phyloP scores from a whole-genome alignment of 2,797 vertebrate species.

The Astyanax mexicanus region DNA sequence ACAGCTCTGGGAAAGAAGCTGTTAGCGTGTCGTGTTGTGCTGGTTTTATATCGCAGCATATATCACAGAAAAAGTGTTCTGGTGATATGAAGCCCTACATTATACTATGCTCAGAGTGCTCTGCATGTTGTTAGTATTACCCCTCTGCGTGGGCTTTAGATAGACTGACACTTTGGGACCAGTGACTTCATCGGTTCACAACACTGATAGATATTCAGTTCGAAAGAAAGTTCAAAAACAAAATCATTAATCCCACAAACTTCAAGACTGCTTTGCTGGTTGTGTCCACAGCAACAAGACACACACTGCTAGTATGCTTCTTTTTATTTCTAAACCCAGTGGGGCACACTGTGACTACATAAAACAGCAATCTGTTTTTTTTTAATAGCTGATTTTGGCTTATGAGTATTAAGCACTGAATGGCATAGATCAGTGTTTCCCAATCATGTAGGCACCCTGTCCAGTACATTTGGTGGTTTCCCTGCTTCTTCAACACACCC shows the following conservation, averaged over 20 bases:
- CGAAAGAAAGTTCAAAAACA: slow-evolving; percentile 48
- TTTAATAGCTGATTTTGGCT: slow-evolving; percentile 6
- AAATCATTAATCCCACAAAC: slow-evolving; percentile 53
- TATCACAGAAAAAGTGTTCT: too few species aligned
- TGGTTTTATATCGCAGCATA: too few species aligned
- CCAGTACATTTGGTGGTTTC: too few species aligned
- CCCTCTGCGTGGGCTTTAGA: slow-evolving; percentile 12
- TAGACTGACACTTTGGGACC: slow-evolving; percentile 19
- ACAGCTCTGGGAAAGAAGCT: too few species aligned
- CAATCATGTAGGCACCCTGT: too few species aligned
- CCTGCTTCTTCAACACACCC: too few species aligned
- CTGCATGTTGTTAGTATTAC: background rate
- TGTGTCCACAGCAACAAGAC: slow-evolving; percentile 50
- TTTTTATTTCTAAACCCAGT: slow-evolving; percentile 21
- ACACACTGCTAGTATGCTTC: slow-evolving; percentile 46
- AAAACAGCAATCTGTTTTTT: slow-evolving; percentile 27
- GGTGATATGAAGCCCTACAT: too few species aligned
- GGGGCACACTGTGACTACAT: background rate
- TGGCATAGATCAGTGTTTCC: too few species aligned
- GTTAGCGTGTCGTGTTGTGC: too few species aligned
- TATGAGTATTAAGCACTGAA: slow-evolving; percentile 4
- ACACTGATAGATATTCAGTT: slow-evolving; percentile 20
- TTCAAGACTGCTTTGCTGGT: slow-evolving; percentile 36
- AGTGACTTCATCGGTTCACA: slow-evolving; percentile 44
- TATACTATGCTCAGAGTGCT: slow-evolving; percentile 11